These are phyloP conservation scores for Boleophthalmus pectinirostris DNA, from an alignment of 2,113 vertebrate genomes.

Conservation along the genomic window DNA sequence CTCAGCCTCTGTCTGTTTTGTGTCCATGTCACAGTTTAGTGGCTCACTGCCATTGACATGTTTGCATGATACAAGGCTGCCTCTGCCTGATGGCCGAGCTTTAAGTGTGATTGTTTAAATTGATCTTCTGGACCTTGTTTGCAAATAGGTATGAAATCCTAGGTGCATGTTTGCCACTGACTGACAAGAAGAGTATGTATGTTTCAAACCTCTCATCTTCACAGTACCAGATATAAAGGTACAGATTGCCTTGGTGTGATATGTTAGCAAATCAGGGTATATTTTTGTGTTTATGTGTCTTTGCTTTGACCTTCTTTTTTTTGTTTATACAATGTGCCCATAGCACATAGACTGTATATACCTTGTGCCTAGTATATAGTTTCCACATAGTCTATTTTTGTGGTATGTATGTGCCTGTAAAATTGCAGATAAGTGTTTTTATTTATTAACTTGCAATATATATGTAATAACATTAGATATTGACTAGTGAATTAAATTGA, in stretches of 20 bases:
- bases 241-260: slow-evolving; percentile 78
- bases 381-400: slow-evolving; percentile 82
- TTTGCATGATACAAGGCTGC: slow-evolving; percentile 30
- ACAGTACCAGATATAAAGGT: slow-evolving; percentile 69
- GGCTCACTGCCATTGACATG: slow-evolving; percentile 33
- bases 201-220: slow-evolving; percentile 66
- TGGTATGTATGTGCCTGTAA: slow-evolving; percentile 80
- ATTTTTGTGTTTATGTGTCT: slow-evolving; percentile 66
- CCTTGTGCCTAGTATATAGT: slow-evolving; percentile 82
- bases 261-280: slow-evolving; percentile 81
- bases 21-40: slow-evolving; percentile 48
- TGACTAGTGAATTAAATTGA: slow-evolving; percentile 75
- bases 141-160: slow-evolving; percentile 58
- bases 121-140: slow-evolving; percentile 64
- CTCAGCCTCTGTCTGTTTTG: slow-evolving; percentile 45
- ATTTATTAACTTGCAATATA: slow-evolving; percentile 80
- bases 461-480: slow-evolving; percentile 76
- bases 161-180: slow-evolving; percentile 64
- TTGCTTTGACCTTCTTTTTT: slow-evolving; percentile 56
- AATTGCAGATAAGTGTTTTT: slow-evolving; percentile 78
- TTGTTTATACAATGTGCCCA: slow-evolving; percentile 73
- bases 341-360: slow-evolving; percentile 79
- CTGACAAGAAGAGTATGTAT: slow-evolving; percentile 64
- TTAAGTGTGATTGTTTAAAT: slow-evolving; percentile 54
- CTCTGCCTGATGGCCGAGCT: slow-evolving; percentile 51